A percentile compares a stretch with the other conserved stretches of the same genome.
phyloP scores from a whole-genome alignment of 1,140 invertebrate genomes.

The Drosophila sturtevanti region DNA sequence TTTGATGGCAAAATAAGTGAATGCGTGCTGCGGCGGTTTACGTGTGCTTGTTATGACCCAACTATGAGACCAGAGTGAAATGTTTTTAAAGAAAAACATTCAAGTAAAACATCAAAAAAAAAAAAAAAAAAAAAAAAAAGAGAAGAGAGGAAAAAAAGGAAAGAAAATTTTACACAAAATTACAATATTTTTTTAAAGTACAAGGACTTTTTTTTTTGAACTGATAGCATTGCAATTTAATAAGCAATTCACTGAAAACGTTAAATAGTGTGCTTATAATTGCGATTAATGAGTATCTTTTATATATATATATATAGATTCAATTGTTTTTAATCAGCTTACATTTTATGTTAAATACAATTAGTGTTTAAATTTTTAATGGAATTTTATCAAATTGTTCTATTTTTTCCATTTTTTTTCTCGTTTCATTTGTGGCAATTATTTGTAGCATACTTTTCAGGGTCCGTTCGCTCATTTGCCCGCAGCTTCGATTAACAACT shows the following conservation, averaged over 20 bases:
- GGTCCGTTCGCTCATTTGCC: slow-evolving; percentile 1
- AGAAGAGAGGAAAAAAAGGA: not conserved
- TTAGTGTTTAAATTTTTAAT: not conserved
- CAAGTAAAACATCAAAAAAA: not conserved
- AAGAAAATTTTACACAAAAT: not conserved
- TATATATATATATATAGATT: too few relatives aligned
- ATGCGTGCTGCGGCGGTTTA: slow-evolving; percentile 73
- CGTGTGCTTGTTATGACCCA: slow-evolving; percentile 54
- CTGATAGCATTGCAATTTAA: not conserved
- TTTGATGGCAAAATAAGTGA: slow-evolving; percentile 79
- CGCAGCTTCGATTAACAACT: slow-evolving; percentile 24
- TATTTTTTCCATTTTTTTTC: not conserved
- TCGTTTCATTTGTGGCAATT: not conserved
- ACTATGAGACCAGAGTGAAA: slow-evolving; percentile 12
- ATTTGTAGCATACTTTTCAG: slow-evolving; percentile 23
- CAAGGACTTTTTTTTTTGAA: not conserved
- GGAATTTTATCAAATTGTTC: not conserved
- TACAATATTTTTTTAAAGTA: not conserved
- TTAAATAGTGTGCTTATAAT: not conserved
- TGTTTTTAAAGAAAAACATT: slow-evolving; percentile 12
- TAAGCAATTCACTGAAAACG: not conserved
- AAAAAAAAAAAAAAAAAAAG: not conserved
- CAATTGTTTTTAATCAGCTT: not conserved
- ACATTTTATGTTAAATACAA: not conserved
- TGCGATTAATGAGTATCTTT: not conserved